Conservation (phyloP, 35 echinoderm and acorn worm species). For the Anneissia japonica region DNA sequence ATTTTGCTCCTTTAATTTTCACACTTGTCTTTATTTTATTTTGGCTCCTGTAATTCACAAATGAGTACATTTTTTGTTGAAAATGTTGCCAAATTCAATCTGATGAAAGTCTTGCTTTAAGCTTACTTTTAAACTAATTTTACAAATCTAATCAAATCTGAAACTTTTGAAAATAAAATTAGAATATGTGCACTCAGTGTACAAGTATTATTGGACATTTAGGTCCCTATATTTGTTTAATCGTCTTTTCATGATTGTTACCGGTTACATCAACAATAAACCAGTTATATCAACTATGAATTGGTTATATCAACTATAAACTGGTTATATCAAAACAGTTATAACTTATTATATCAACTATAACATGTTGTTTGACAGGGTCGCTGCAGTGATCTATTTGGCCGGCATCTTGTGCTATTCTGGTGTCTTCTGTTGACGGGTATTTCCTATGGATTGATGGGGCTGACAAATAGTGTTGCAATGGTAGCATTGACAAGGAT, state of each 20-base stretch:
- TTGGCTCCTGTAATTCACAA: neutral
- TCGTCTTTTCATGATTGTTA: neutral
- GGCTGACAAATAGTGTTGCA: constrained; percentile 41
- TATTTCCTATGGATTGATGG: constrained; percentile 61
- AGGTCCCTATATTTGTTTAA: neutral
- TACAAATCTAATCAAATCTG: no score
- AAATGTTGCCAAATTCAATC: no score
- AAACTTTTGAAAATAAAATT: no score
- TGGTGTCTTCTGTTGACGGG: constrained; percentile 61
- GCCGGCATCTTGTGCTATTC: constrained; percentile 37
- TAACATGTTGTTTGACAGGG: constrained; percentile 48
- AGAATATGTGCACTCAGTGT: no score
- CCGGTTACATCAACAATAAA: no score
- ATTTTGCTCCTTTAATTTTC: neutral
- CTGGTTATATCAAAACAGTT: neutral
- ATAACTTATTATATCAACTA: neutral
- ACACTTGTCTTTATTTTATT: neutral
- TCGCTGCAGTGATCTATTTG: constrained; percentile 70
- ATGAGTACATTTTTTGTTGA: no score
- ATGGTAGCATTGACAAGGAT: constrained; percentile 58
- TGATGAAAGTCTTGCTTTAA: no score
- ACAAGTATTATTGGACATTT: neutral
- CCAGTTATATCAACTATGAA: neutral
- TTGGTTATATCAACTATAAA: neutral
- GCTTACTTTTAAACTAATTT: no score